Percentiles rank a stretch among this genome's conserved stretches.
Conservation (phyloP, 2,113 vertebrate genomes). For the Sakesphorus luctuosus region DNA sequence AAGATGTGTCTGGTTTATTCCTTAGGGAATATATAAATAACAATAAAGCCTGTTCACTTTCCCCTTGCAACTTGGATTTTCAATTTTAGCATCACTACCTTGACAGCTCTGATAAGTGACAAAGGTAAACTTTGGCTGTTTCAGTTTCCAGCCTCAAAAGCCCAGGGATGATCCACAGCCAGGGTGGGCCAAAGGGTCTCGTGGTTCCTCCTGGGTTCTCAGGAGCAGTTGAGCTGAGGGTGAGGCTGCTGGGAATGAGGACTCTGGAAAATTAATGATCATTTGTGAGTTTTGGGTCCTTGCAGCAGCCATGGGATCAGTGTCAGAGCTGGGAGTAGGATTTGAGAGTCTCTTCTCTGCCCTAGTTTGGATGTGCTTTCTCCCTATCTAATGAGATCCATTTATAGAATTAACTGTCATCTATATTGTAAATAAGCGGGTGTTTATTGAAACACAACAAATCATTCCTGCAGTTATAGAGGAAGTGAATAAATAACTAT, state of each 20-base stretch:
- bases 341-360: not conserved
- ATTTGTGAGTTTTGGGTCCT: not conserved
- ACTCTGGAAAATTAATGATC: not conserved
- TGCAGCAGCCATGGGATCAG: not conserved
- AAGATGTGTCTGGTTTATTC: not conserved
- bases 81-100: conserved; percentile 37
- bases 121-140: not conserved
- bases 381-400: not conserved
- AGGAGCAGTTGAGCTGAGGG: not conserved
- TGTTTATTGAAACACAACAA: conserved; percentile 28
- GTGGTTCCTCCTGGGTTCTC: not conserved
- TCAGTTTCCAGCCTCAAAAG: not conserved
- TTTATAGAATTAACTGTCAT: conserved; percentile 1
- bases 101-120: conserved; percentile 16
- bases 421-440: conserved; percentile 14
- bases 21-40: conserved; percentile 17
- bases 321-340: not conserved
- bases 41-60: conserved; percentile 3
- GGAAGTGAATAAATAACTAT: not conserved
- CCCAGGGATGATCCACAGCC: not conserved
- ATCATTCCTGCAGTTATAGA: not conserved
- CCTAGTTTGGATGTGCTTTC: not conserved
- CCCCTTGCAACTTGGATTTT: conserved; percentile 13
- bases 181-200: not conserved
- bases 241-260: not conserved